These are phyloP conservation scores for Micrastur ruficollis DNA, from an alignment of 2,797 vertebrate species.

Conservation along the genomic window DNA sequence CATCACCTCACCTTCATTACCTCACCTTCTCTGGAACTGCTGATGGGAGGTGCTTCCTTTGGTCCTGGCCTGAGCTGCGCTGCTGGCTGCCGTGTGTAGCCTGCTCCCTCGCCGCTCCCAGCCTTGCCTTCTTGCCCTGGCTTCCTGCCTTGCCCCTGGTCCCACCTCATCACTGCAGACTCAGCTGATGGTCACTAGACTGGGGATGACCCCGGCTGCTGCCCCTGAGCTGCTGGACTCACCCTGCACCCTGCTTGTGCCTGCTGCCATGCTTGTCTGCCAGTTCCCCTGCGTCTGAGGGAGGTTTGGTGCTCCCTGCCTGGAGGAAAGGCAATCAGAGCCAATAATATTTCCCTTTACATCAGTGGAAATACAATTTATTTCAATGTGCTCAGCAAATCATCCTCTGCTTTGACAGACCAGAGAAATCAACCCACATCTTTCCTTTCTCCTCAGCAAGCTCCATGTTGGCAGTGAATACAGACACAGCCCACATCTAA, in stretches of 20 bases:
- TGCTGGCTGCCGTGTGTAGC: neutral
- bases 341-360: neutral
- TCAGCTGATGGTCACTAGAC: neutral
- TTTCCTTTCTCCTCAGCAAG: neutral
- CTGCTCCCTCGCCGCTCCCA: fast-evolving
- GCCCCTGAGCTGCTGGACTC: neutral
- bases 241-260: fast-evolving
- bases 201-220: fast-evolving
- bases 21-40: neutral
- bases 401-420: neutral
- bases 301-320: neutral
- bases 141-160: neutral
- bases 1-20: neutral
- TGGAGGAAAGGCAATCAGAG: neutral
- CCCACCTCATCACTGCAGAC: neutral
- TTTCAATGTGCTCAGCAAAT: neutral
- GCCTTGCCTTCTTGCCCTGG: neutral
- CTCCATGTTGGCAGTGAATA: neutral
- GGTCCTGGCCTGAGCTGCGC: neutral
- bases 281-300: neutral
- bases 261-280: neutral
- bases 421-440: neutral
- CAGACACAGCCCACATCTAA: fast-evolving
- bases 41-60: neutral
- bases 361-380: neutral